Conservation (phyloP, 1,140 invertebrate species). For the Pseudomyrmex cubaensis region DNA sequence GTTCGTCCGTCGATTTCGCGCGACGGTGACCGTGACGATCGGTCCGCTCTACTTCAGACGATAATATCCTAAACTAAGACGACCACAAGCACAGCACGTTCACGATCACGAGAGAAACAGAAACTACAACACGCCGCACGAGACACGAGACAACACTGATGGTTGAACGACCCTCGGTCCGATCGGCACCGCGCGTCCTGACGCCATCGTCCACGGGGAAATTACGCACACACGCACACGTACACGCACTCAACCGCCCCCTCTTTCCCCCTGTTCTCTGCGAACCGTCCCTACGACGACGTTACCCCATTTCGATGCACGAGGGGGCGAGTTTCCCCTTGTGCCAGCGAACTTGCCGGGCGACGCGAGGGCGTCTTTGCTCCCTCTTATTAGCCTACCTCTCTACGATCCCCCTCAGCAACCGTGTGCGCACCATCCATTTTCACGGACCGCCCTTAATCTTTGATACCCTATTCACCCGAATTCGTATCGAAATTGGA, state of each 20-base stretch:
- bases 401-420: slow-evolving; percentile 54
- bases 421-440: slow-evolving; percentile 58
- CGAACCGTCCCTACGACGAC: slow-evolving; percentile 68
- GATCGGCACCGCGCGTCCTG: slow-evolving; percentile 77
- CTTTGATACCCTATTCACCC: slow-evolving; percentile 71
- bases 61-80: slow-evolving; percentile 73
- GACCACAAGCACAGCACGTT: slow-evolving; percentile 79
- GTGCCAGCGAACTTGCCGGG: slow-evolving; percentile 58
- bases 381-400: slow-evolving; percentile 72
- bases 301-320: slow-evolving; percentile 74
- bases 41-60: slow-evolving; percentile 26
- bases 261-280: slow-evolving; percentile 60
- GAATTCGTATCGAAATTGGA: slow-evolving; percentile 70
- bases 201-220: slow-evolving; percentile 79
- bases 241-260: not conserved
- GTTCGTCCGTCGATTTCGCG: not conserved
- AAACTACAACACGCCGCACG: slow-evolving; percentile 75
- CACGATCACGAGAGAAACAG: slow-evolving; percentile 78
- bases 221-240: slow-evolving; percentile 70
- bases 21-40: slow-evolving; percentile 13
- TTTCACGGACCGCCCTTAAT: slow-evolving; percentile 69
- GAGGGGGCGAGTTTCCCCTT: slow-evolving; percentile 67
- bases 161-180: slow-evolving; percentile 79
- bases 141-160: slow-evolving; percentile 82
- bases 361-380: slow-evolving; percentile 72